Percentiles rank a stretch among this genome's conserved stretches.
These are phyloP conservation scores for Malacosoma neustria DNA, from an alignment of 2,888 invertebrate genomes.

Conservation along the genomic window DNA sequence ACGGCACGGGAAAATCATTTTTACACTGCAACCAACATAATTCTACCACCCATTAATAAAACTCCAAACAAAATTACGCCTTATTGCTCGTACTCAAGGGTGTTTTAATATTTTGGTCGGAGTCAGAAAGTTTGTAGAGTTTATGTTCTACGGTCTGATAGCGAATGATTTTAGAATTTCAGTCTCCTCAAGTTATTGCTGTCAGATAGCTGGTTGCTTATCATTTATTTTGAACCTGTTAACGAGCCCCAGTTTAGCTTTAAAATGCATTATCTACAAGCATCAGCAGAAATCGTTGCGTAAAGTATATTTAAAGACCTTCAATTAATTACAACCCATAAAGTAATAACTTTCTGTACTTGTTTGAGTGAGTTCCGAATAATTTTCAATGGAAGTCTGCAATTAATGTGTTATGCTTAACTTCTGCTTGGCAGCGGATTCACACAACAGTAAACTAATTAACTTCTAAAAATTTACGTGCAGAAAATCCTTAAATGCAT, in stretches of 20 bases:
- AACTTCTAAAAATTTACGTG: too few species aligned
- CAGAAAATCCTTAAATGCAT: too few species aligned
- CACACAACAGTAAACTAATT: too few species aligned
- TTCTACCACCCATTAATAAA: slow-evolving; percentile 11
- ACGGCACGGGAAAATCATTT: slow-evolving; percentile 30
- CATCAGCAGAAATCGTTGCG: too few species aligned
- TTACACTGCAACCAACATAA: slow-evolving; percentile 13
- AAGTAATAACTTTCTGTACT: too few species aligned
- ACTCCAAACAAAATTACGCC: slow-evolving; percentile 13
- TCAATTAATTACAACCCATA: too few species aligned
- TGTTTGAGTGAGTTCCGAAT: too few species aligned
- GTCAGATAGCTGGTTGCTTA: slow-evolving; percentile 4
- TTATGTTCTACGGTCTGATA: slow-evolving; percentile 40
- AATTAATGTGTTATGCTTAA: too few species aligned
- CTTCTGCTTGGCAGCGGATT: too few species aligned
- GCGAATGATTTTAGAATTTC: slow-evolving; percentile 32
- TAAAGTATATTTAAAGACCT: too few species aligned
- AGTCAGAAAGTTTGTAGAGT: slow-evolving; percentile 15
- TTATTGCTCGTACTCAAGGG: slow-evolving; percentile 6
- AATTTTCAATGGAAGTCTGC: too few species aligned
- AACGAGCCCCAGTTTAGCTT: not conserved
- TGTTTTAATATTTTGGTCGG: not conserved
- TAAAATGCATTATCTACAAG: too few species aligned
- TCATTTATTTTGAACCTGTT: slow-evolving; percentile 10
- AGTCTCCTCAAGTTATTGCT: slow-evolving; percentile 16